phyloP scores from a whole-genome alignment of 2,888 invertebrate species.

The Drosophila rellima region DNA sequence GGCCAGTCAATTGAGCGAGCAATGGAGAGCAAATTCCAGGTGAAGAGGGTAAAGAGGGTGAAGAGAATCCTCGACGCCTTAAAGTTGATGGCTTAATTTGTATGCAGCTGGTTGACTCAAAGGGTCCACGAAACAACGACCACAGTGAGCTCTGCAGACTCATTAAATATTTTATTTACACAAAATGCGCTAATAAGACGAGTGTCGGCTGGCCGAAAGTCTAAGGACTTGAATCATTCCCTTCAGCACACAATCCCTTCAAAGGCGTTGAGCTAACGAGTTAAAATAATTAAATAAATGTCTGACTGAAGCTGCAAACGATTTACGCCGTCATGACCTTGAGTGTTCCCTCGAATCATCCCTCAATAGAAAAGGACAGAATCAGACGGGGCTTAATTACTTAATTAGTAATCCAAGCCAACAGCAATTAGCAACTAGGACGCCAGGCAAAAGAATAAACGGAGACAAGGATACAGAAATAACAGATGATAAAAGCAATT shows the following conservation, averaged over 20 bases:
- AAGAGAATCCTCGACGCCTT: conserved; percentile 49
- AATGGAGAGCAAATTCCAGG: conserved; percentile 14
- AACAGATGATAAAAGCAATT: neutral
- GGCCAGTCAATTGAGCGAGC: conserved; percentile 59
- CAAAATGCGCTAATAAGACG: conserved; percentile 75
- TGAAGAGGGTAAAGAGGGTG: neutral
- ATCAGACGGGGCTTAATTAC: conserved; percentile 62
- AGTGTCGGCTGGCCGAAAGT: conserved; percentile 21
- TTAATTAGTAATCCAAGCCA: conserved; percentile 67
- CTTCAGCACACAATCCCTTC: conserved; percentile 8
- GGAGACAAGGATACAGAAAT: neutral
- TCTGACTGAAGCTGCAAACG: conserved; percentile 60
- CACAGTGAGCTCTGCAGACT: conserved; percentile 34
- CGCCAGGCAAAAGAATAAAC: conserved; percentile 4
- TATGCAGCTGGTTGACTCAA: conserved; percentile 72
- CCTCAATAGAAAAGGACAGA: conserved; percentile 15
- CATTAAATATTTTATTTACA: conserved; percentile 72
- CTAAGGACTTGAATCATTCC: conserved; percentile 9
- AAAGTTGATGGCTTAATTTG: conserved; percentile 78
- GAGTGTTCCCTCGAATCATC: conserved; percentile 68
- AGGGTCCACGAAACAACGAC: conserved; percentile 47
- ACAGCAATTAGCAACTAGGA: conserved; percentile 23
- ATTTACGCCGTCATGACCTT: conserved; percentile 73
- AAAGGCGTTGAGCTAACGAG: conserved; percentile 70
- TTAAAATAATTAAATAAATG: conserved; percentile 78